phyloP scores from a whole-genome alignment of 2,113 vertebrate species.

The Pomatorhinus ruficollis region DNA sequence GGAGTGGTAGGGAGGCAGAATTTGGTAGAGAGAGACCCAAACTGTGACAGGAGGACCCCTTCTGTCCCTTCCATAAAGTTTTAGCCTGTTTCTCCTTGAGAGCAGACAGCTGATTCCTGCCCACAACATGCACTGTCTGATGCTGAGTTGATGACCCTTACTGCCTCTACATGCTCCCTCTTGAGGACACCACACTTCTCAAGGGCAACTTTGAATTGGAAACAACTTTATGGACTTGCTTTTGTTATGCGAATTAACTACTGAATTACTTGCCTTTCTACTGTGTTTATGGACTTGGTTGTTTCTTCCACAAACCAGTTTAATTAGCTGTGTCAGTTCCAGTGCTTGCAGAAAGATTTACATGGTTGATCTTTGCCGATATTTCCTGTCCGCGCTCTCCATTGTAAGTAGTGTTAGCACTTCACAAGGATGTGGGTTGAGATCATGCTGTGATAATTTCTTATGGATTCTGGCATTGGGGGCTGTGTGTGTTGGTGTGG shows the following conservation, averaged over 20 bases:
- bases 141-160: not conserved
- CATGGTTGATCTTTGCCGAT: constrained; percentile 12
- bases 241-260: constrained; percentile 58
- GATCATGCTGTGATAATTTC: not conserved
- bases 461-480: not conserved
- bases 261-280: constrained; percentile 37
- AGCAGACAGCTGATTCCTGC: not conserved
- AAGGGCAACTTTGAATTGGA: not conserved
- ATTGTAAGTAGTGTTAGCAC: not conserved
- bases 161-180: not conserved
- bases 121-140: not conserved
- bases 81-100: not conserved
- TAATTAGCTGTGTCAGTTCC: constrained; percentile 47
- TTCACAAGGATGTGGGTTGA: not conserved
- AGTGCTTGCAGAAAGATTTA: constrained; percentile 37
- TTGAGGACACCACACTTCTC: not conserved
- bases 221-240: constrained; percentile 66
- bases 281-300: constrained; percentile 52
- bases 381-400: not conserved
- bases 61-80: not conserved
- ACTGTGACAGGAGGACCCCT: not conserved
- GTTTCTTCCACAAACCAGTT: constrained; percentile 22
- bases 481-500: not conserved
- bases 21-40: not conserved
- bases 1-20: not conserved